Conservation (phyloP, 35 echinoderm and acorn worm species). For the Lytechinus variegatus region DNA sequence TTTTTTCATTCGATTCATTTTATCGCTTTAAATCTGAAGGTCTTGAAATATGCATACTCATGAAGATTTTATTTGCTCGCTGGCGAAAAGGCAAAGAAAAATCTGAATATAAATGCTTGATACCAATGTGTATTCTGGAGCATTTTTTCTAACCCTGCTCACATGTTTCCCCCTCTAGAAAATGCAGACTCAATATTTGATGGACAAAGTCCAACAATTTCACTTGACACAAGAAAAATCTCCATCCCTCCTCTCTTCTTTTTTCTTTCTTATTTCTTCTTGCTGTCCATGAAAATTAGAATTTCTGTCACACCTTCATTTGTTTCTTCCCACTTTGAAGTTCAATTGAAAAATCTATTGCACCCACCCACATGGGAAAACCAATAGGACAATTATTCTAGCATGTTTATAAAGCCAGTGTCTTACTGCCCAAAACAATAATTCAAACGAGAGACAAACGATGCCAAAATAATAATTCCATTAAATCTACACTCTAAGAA, state of each 20-base stretch:
- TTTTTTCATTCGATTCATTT: not conserved
- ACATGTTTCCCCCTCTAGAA: not conserved
- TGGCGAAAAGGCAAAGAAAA: not conserved
- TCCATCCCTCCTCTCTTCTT: not conserved
- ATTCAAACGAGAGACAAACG: too few relatives aligned
- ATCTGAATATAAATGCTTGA: not conserved
- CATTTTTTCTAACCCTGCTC: not conserved
- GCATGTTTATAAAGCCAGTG: too few relatives aligned
- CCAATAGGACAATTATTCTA: not conserved
- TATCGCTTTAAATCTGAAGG: not conserved
- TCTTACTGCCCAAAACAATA: too few relatives aligned
- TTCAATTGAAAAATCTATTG: too few relatives aligned
- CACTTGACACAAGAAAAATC: not conserved
- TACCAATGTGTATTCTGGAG: not conserved
- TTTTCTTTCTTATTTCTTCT: not conserved
- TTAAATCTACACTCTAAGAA: too few relatives aligned
- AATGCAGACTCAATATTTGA: slow-evolving; percentile 12
- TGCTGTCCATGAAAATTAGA: too few relatives aligned
- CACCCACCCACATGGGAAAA: not conserved
- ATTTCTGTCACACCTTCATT: too few relatives aligned
- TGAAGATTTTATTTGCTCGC: not conserved
- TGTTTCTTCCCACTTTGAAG: too few relatives aligned
- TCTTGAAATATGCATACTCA: not conserved
- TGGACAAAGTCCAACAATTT: slow-evolving; percentile 2
- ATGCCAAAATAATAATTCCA: too few relatives aligned